Percentiles rank a stretch among this genome's conserved stretches.
These are phyloP conservation scores for Meiosimyza decipiens DNA, from an alignment of 2,888 invertebrate species.

Conservation along the genomic window DNA sequence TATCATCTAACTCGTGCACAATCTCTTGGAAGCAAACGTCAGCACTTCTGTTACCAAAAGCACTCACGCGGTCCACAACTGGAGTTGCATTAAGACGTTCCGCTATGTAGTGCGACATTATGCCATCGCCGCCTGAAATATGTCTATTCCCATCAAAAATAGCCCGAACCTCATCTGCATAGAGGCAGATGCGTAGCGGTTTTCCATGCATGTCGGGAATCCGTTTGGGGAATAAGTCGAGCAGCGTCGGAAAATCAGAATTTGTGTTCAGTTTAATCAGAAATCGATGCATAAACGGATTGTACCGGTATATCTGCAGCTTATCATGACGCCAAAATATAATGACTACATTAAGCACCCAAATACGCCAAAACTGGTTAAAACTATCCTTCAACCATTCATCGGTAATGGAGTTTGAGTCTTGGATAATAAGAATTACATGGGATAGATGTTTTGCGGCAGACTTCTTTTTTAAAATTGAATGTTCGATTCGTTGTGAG, in stretches of 20 bases:
- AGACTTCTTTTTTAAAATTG: constrained; percentile 58
- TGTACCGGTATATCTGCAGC: constrained; percentile 69
- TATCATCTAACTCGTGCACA: constrained; percentile 61
- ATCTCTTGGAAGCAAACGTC: constrained; percentile 57
- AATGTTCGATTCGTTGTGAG: constrained; percentile 54
- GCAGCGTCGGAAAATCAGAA: constrained; percentile 37
- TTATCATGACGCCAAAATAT: constrained; percentile 55
- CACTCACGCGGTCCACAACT: constrained; percentile 51
- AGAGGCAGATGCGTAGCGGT: constrained; percentile 59
- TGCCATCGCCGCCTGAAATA: constrained; percentile 62
- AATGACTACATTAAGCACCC: constrained; percentile 68
- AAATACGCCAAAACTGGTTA: constrained; percentile 68
- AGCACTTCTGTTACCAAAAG: constrained; percentile 43
- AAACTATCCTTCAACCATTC: constrained; percentile 68
- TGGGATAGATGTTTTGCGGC: constrained; percentile 60
- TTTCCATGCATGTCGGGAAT: constrained; percentile 60
- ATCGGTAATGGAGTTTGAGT: constrained; percentile 48
- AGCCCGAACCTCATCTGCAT: constrained; percentile 66
- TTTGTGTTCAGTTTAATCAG: constrained; percentile 51
- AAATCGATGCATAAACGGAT: constrained; percentile 68
- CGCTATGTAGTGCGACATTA: constrained; percentile 65
- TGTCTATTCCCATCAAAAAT: constrained; percentile 53
- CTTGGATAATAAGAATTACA: constrained; percentile 57
- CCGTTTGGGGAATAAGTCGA: constrained; percentile 56
- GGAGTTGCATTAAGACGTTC: constrained; percentile 69